These are phyloP conservation scores for Neotragus moschatus DNA, from an alignment of 2,113 vertebrate genomes.

Conservation along the genomic window DNA sequence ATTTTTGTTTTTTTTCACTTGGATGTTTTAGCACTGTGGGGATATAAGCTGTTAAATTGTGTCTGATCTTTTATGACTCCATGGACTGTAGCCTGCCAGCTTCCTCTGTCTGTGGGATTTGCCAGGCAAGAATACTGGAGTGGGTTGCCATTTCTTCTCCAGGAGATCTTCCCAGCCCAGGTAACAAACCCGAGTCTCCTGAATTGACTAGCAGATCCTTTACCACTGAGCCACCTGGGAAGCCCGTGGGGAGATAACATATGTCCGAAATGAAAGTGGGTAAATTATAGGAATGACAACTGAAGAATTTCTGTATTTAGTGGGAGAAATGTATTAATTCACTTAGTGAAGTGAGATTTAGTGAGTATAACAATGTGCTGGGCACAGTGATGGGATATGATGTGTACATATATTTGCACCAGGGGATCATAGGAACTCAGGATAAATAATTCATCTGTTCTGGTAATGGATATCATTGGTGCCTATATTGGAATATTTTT, in stretches of 20 bases:
- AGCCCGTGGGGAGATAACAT: neutral
- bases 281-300: constrained; percentile 3
- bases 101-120: neutral
- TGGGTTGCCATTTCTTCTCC: neutral
- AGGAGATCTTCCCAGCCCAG: neutral
- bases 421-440: neutral
- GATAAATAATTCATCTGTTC: neutral
- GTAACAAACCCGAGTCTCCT: neutral
- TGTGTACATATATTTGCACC: neutral
- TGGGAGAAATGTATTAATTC: constrained; percentile 5
- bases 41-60: neutral
- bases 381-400: neutral
- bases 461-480: neutral
- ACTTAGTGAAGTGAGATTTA: constrained; percentile 25
- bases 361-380: neutral
- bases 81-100: neutral
- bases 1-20: constrained; percentile 9
- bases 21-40: neutral
- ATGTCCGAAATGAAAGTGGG: neutral
- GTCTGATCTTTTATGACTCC: neutral
- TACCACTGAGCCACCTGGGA: neutral
- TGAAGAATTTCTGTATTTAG: constrained; percentile 12
- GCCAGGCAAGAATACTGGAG: neutral
- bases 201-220: neutral
- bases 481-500: neutral